These are phyloP conservation scores for Pheosia tremula DNA, from an alignment of 2,888 invertebrate genomes.

Conservation along the genomic window DNA sequence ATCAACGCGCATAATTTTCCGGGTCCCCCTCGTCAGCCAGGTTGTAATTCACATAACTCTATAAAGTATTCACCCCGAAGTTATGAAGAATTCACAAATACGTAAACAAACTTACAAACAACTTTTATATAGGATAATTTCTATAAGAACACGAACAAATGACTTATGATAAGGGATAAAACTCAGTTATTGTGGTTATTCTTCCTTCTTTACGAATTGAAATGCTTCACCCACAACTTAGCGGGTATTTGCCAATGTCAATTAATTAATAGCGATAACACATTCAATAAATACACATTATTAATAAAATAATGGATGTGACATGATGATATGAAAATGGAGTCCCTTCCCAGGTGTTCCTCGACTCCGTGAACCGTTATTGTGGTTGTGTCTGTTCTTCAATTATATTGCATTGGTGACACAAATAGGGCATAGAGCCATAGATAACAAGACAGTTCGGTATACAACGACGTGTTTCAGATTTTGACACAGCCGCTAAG, in stretches of 20 bases:
- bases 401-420: slow-evolving; percentile 14
- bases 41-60: slow-evolving; percentile 37
- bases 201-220: no score
- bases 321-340: no score
- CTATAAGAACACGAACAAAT: no score
- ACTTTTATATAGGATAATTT: slow-evolving; percentile 5
- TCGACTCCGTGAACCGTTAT: no score
- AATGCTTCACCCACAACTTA: no score
- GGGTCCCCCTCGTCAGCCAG: slow-evolving; percentile 9
- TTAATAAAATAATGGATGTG: no score
- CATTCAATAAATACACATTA: no score
- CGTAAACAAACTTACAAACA: slow-evolving; percentile 22
- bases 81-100: slow-evolving; percentile 43
- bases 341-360: no score
- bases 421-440: slow-evolving; percentile 24
- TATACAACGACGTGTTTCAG: slow-evolving; percentile 19
- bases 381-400: not conserved
- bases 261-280: no score
- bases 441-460: slow-evolving; percentile 24
- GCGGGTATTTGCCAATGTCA: no score
- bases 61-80: slow-evolving; percentile 41
- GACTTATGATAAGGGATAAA: no score
- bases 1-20: slow-evolving; percentile 16
- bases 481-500: slow-evolving; percentile 14
- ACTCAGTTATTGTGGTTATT: no score